Base-by-base conservation (phyloP, 2,797 vertebrate genomes). In the Melanotaenia maccullochi region DNA sequence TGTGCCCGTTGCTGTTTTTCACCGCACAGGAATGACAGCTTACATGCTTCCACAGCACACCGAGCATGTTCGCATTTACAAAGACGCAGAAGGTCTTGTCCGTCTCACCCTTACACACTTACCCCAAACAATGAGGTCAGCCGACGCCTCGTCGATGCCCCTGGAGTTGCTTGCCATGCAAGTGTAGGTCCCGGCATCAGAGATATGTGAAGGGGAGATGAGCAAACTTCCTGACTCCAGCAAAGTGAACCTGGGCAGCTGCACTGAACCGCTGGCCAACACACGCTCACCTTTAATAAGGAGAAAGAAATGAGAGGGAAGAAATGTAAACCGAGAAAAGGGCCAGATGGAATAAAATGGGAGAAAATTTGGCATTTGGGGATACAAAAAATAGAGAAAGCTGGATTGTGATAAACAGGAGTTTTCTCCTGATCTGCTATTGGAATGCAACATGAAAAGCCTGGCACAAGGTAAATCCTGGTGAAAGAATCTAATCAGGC, bases 111-210 rank as follows among this genome's bases (percentile, higher is more conserved):
- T 57, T 14, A n/a, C 54, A 1, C 74, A 59, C 90, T 87, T 71
- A 98, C 97, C 97, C 97, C 96, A 98, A 1, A 99, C 97, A 0
- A 97, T 90, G 3, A 99, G 95, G 89, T 98, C 96, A 0, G 97
- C 97, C 0, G 97, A 95, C 0, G 97, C 97, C 84, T 99, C 97
- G 0, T 99, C 98, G 1, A 96, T 96, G 1, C 98, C 98, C 0
- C 97, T 93, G 2, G 98, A 99, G 93, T 99, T 99, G 93, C 96
- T 97, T 60, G 97, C 97, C 92, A 97, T 93, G 88, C 98, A 99
- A 40, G 95, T 95, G 90, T 99, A 99, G 82, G 95, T 96, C 47
- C 97, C 98, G 0, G 96, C 96, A 0, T 99, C 98, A 0, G 96
- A 93, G 77, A 97, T 95, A 81, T 96, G 97, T 0, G 97, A 94